Percentiles rank a stretch among this genome's conserved stretches.
Evolutionary conservation across 2,113 vertebrate species (phyloP).

Genomic region (Phylloscopus whistleri): DNA sequence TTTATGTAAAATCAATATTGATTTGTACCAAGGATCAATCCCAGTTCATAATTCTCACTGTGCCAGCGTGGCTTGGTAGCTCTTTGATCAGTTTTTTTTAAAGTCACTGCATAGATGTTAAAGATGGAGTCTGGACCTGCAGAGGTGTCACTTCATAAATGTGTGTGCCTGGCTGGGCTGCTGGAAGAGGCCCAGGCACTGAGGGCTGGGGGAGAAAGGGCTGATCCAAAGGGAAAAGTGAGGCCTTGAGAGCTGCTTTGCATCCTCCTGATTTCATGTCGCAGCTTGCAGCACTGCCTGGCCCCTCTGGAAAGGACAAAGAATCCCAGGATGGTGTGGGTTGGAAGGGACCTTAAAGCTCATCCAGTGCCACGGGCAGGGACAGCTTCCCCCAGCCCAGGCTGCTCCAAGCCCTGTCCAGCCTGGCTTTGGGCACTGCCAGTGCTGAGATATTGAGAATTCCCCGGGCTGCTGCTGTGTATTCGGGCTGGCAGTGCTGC

Average conservation of each 20-base stretch:
- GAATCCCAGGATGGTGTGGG: neutral
- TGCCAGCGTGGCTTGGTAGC: neutral
- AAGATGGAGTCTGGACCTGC: neutral
- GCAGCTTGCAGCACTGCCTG: neutral
- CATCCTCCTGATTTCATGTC: rapidly evolving
- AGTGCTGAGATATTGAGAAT: neutral
- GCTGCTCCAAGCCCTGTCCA: neutral
- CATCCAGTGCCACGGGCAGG: neutral
- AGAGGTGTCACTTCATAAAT: neutral
- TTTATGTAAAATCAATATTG: constrained; percentile 51
- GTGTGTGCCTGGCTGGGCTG: rapidly evolving
- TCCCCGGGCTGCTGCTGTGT: neutral
- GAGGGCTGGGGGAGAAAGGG: neutral
- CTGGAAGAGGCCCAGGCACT: rapidly evolving
- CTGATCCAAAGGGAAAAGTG: neutral
- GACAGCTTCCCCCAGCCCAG: neutral
- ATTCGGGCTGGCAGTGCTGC: rapidly evolving
- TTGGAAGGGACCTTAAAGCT: neutral
- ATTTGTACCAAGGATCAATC: constrained; percentile 54
- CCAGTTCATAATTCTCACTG: constrained; percentile 29
- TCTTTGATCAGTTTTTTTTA: neutral
- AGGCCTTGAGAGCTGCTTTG: neutral
- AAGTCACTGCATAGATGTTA: neutral
- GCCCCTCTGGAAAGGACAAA: rapidly evolving
- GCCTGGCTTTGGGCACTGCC: rapidly evolving